Evolutionary conservation across 2,797 vertebrate genomes (phyloP), one percentile per base, ranked within the genome.

Genomic region (Squalus acanthias): DNA sequence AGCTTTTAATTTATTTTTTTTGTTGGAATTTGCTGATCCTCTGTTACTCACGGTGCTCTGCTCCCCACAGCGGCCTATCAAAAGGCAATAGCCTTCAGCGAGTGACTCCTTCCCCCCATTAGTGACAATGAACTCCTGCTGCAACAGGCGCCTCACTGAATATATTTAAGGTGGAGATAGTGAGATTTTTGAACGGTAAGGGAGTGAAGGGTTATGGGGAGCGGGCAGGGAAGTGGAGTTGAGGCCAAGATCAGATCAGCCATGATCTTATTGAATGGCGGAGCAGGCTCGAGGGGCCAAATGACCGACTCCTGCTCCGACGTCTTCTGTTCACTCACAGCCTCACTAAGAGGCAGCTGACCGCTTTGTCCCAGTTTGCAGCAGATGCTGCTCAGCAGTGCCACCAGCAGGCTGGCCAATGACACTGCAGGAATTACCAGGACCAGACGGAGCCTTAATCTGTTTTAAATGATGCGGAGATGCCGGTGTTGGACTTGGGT

Each of bases 11-110:
- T 46, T 46, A 29, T 10, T 74, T 9, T 63, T 63, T 29, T 91
- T 63, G 57, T 65, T 63, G 3, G 60, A 17, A 33, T 91, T 13
- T n/a, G 26, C 12, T 88, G 22, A 89, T 89, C 60, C 69, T 57
- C 92, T 96, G n/a, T 67, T 26, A 57, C 5, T n/a, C 95, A 50
- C 50, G 33, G 46, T 39, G 79, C 72, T 96, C 53, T 94, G 94
- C 50, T 96, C 82, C 72, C 72, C 69, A 65, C 82, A 95, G 70
- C 46, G 63, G 79, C 96, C 96, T 76, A 12, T 76, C 79, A 15
- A 82, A 82, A 46, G 76, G 7, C 76, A 74, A 29, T 39, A 39
- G 12, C 10, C 46, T 20, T 53, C 82, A 46, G 20, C 46, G 46
- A 87, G 39, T 24, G 85, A 53, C 22, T 89, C 53, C 53, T 3